Conservation (phyloP, 2,797 vertebrate species). For the Acropternis orthonyx region DNA sequence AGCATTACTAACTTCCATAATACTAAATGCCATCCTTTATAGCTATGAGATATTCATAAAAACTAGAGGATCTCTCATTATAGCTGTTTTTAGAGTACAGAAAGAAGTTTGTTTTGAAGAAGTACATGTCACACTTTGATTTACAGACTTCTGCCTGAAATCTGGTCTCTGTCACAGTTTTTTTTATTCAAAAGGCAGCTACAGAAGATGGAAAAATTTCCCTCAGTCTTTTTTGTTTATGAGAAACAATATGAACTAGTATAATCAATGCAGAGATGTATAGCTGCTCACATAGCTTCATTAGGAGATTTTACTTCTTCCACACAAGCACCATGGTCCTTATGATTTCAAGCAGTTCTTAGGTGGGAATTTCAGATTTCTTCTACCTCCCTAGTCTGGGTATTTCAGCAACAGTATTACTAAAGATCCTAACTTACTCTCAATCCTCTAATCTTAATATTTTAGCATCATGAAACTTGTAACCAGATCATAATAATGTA, state of each 20-base stretch:
- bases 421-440: background rate
- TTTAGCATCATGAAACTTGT: background rate
- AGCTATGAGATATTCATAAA: background rate
- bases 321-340: background rate
- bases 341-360: background rate
- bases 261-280: background rate
- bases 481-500: background rate
- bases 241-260: background rate
- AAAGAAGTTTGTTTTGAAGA: background rate
- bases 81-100: background rate
- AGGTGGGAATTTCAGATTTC: background rate
- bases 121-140: background rate
- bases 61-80: background rate
- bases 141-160: background rate
- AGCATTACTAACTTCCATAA: background rate
- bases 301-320: background rate
- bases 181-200: slow-evolving; percentile 7
- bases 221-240: background rate
- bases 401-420: background rate
- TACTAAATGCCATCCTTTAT: background rate
- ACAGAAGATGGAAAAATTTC: background rate
- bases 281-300: background rate
- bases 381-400: background rate
- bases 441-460: background rate
- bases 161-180: background rate